Conservation (phyloP, 2,113 vertebrate species). For the Microcebus jonahi region DNA sequence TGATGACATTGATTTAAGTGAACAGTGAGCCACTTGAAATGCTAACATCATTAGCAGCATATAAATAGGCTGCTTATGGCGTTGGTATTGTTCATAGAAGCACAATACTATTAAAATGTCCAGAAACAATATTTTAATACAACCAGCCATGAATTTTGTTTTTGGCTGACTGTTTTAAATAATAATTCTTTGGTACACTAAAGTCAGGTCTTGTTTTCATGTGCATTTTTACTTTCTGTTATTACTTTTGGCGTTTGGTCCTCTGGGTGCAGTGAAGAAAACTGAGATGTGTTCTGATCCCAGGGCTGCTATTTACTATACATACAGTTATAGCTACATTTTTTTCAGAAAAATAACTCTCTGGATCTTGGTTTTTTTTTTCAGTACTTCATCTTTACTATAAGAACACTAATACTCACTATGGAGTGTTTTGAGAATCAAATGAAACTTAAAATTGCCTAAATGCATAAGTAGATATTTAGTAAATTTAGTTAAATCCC, state of each 20-base stretch:
- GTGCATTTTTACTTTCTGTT: conserved; percentile 23
- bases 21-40: neutral
- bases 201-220: neutral
- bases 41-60: neutral
- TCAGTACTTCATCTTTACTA: conserved; percentile 4
- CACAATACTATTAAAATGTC: neutral
- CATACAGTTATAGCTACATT: neutral
- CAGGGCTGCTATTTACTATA: conserved; percentile 5
- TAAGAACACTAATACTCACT: neutral
- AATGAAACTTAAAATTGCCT: neutral
- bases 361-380: neutral
- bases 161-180: neutral
- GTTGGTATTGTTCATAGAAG: neutral
- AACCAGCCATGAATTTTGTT: neutral
- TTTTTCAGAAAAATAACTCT: conserved; percentile 5
- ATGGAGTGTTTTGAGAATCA: neutral
- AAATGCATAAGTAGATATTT: neutral
- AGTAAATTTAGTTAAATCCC: neutral
- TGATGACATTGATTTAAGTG: neutral
- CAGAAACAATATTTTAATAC: neutral
- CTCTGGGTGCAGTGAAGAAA: neutral
- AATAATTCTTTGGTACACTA: neutral
- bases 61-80: neutral
- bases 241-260: conserved; percentile 6
- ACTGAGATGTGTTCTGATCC: neutral